Conservation (phyloP, 2,888 invertebrate species). For the Actias luna region DNA sequence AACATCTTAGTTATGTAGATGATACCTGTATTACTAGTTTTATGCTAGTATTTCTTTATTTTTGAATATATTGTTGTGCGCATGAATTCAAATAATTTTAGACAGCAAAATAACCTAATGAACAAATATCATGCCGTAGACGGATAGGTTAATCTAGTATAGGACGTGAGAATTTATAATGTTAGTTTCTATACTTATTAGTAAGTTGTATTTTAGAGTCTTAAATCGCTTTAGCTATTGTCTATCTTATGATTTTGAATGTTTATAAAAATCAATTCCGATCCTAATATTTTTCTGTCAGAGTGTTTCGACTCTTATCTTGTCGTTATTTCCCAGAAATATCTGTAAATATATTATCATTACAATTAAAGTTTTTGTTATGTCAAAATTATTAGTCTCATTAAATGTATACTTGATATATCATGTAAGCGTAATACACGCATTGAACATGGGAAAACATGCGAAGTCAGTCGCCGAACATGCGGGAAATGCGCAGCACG, state of each 20-base stretch:
- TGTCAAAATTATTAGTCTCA: constrained; percentile 34
- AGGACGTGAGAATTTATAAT: too few species aligned
- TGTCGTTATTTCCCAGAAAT: too few species aligned
- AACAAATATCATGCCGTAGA: neutral
- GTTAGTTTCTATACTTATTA: too few species aligned
- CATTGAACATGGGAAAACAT: constrained; percentile 44
- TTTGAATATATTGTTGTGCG: neutral
- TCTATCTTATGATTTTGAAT: too few species aligned
- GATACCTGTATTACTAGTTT: neutral
- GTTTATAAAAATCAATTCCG: too few species aligned
- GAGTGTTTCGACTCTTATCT: too few species aligned
- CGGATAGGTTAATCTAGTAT: too few species aligned
- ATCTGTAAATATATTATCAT: neutral
- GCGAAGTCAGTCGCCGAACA: constrained; percentile 49
- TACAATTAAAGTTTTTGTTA: neutral
- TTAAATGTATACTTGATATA: constrained; percentile 34
- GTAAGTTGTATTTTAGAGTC: too few species aligned
- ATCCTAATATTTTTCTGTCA: too few species aligned
- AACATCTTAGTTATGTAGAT: too few species aligned
- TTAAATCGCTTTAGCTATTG: too few species aligned
- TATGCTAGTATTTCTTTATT: neutral
- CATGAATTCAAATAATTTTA: neutral
- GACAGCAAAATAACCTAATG: neutral
- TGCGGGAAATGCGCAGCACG: constrained; percentile 42
- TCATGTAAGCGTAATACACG: constrained; percentile 38